Percentiles rank a stretch among this genome's conserved stretches.
Evolutionary conservation across 2,888 invertebrate genomes (phyloP).

Genomic region (Phortica magna): DNA sequence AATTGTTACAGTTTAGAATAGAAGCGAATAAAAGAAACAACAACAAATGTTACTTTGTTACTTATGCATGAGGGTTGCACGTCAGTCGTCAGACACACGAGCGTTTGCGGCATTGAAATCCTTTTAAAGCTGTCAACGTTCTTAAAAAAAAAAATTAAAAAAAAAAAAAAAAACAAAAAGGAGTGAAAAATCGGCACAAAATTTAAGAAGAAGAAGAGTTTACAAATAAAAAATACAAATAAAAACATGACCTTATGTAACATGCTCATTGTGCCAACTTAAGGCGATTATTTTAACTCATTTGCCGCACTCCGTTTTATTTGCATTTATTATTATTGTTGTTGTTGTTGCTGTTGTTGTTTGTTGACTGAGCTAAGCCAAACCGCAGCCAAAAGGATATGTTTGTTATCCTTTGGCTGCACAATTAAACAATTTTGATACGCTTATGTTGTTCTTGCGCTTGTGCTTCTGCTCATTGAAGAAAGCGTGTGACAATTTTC

Average conservation of each 20-base stretch:
- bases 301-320: slow-evolving; percentile 44
- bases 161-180: background rate
- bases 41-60: background rate
- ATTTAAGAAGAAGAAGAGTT: background rate
- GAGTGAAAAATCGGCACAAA: background rate
- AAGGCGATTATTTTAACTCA: slow-evolving; percentile 65
- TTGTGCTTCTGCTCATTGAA: background rate
- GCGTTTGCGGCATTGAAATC: slow-evolving; percentile 64
- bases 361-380: slow-evolving; percentile 2
- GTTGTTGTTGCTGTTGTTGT: background rate
- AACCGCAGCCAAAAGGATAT: slow-evolving; percentile 37
- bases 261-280: slow-evolving; percentile 37
- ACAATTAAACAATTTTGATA: slow-evolving; percentile 70
- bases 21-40: slow-evolving; percentile 21
- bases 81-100: slow-evolving; percentile 44
- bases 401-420: slow-evolving; percentile 68
- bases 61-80: slow-evolving; percentile 7
- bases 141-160: background rate
- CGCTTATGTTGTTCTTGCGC: slow-evolving; percentile 25
- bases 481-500: background rate
- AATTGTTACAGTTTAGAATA: slow-evolving; percentile 68
- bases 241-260: slow-evolving; percentile 16
- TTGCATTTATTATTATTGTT: slow-evolving; percentile 59
- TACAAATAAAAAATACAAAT: background rate
- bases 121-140: slow-evolving; percentile 21